Evolutionary conservation across 1,140 invertebrate species (phyloP).

Genomic region (Drosophila micromelanica): DNA sequence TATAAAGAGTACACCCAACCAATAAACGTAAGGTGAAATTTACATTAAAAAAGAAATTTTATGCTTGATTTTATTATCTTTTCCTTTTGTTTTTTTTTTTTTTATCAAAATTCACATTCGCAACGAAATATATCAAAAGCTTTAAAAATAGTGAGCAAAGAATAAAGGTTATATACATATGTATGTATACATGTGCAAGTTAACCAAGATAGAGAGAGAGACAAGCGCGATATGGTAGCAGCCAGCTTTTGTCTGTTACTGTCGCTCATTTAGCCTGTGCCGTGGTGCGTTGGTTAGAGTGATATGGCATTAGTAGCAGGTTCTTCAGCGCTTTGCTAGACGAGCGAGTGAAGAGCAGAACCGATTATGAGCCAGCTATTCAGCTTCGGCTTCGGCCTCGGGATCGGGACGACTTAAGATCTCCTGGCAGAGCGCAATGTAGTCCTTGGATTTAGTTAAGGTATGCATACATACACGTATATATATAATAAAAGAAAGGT

Average conservation of each 20-base stretch:
- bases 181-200: conserved; percentile 17
- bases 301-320: conserved; percentile 38
- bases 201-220: conserved; percentile 2
- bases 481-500: conserved; percentile 23
- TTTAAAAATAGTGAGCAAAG: background rate
- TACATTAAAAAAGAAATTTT: conserved; percentile 39
- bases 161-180: conserved; percentile 1
- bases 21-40: conserved; percentile 38
- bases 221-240: conserved; percentile 21
- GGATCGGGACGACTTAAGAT: conserved; percentile 82
- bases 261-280: conserved; percentile 2
- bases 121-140: conserved; percentile 30
- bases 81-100: conserved; percentile 22
- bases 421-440: conserved; percentile 83
- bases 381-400: conserved; percentile 77
- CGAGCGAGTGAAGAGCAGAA: conserved; percentile 13
- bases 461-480: conserved; percentile 25
- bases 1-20: conserved; percentile 29
- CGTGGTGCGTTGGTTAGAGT: conserved; percentile 14
- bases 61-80: conserved; percentile 30
- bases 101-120: conserved; percentile 39
- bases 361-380: conserved; percentile 32
- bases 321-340: conserved; percentile 17
- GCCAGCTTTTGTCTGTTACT: conserved; percentile 39
- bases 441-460: conserved; percentile 64